Conservation (phyloP, 2,113 vertebrate species). For the Abramis brama region DNA sequence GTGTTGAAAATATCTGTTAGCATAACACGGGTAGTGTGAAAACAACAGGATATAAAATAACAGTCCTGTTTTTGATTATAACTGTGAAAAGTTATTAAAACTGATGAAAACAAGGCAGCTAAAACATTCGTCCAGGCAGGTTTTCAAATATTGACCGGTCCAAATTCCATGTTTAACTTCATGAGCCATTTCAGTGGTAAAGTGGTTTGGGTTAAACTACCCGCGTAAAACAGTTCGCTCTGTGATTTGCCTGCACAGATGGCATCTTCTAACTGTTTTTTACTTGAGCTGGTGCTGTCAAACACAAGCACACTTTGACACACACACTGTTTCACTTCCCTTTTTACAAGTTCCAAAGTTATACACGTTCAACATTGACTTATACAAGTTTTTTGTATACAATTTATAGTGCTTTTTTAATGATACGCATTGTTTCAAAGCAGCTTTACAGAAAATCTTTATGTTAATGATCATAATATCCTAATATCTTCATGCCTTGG, state of each 20-base stretch:
- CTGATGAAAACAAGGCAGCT: slow-evolving; percentile 1
- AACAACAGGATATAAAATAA: slow-evolving; percentile 1
- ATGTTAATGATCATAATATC: too few relatives aligned
- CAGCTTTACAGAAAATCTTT: neutral
- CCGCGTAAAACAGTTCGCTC: neutral
- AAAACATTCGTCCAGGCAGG: neutral
- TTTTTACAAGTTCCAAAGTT: neutral
- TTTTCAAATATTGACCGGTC: slow-evolving; percentile 17
- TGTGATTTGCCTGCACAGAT: neutral
- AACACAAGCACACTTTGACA: slow-evolving; percentile 3
- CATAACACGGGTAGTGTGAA: neutral
- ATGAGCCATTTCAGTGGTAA: neutral
- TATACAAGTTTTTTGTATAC: too few relatives aligned
- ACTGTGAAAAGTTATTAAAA: neutral
- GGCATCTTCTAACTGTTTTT: neutral
- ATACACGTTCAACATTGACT: neutral
- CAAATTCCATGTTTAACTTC: slow-evolving; percentile 30
- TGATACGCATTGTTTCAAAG: neutral
- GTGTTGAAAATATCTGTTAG: neutral
- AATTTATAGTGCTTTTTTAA: neutral
- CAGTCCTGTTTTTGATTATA: neutral
- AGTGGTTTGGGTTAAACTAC: neutral
- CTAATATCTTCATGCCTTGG: neutral
- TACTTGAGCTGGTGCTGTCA: neutral
- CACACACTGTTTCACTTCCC: neutral